Conservation (phyloP, 2,113 vertebrate genomes). For the Tetrao urogallus region DNA sequence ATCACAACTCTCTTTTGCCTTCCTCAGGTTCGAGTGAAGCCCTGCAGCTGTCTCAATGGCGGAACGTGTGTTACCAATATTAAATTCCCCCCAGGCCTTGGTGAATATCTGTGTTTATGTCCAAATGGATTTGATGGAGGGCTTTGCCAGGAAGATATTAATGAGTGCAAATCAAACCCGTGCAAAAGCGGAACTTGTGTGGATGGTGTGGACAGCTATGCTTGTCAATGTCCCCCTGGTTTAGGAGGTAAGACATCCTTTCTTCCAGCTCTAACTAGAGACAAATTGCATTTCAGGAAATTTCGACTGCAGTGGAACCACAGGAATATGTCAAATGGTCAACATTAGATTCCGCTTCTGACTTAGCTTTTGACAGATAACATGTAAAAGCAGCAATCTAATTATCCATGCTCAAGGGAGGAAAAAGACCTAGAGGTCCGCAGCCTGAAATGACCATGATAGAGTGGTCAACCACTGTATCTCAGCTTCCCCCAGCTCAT, state of each 20-base stretch:
- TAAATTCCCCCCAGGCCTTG: constrained; percentile 80
- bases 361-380: background rate
- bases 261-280: background rate
- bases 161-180: constrained; percentile 67
- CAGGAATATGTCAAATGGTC: background rate
- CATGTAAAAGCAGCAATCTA: background rate
- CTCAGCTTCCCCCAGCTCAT: background rate
- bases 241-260: constrained; percentile 26
- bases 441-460: background rate
- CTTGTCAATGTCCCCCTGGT: constrained; percentile 50
- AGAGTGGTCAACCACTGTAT: background rate
- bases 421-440: background rate
- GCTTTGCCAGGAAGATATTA: constrained; percentile 72
- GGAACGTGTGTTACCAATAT: constrained; percentile 81
- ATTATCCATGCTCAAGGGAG: background rate
- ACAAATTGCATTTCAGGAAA: background rate
- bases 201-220: background rate
- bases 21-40: constrained; percentile 79
- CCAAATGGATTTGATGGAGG: constrained; percentile 74
- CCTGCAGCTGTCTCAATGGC: constrained; percentile 78
- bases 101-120: constrained; percentile 83
- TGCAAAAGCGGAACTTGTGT: background rate
- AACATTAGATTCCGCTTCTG: background rate
- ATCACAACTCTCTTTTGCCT: background rate
- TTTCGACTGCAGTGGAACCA: background rate